Base-by-base conservation (phyloP, 2,797 vertebrate genomes). In the Cynodonichthys magdalenae region DNA sequence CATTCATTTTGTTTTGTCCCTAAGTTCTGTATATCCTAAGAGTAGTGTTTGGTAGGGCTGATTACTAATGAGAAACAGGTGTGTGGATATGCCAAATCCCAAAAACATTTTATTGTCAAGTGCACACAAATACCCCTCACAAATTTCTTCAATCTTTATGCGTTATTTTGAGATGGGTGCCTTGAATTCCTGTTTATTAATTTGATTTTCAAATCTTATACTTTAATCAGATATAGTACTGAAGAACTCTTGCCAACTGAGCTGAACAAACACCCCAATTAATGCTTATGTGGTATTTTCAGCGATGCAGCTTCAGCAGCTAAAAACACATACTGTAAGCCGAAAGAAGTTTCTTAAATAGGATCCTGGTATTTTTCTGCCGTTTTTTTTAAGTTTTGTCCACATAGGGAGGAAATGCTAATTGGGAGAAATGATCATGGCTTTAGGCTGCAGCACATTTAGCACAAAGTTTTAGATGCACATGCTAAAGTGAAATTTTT, bases 251-350 rank as follows among this genome's bases (percentile, higher is more conserved):
- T 71, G 63, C 73, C 66, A 80, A 67, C 68, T 78, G 58, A 78
- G 77, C 61, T 41, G 18, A 66, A 63, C 52, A 42, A 41, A 63
- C 39, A 62, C 52, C 48, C 52, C 28, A 20, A 19, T 63, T 68
- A 77, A 56, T 82, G 75, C 76, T 18, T 74, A 70, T 76, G 71
- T 63, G 0, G 48, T 61, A 60, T 66, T 83, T 81, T 83, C 54
- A 68, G 56, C 55, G 28, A 39, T 53, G 75, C 67, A 54, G 48
- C 67, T 77, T 85, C 78, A 83, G 75, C 74, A 74, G 64, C 45
- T 63, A 36, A 39, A 68, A 55, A 81, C 42, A 17, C 46, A 61
- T 53, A 65, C 56, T 41, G 17, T 18, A 48, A 50, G 66, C 50
- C n/a, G 8, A 48, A 56, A 56, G 54, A 3, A 3, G 15, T 12